phyloP scores from a whole-genome alignment of 2,888 invertebrate genomes.

The Morpho helenor region DNA sequence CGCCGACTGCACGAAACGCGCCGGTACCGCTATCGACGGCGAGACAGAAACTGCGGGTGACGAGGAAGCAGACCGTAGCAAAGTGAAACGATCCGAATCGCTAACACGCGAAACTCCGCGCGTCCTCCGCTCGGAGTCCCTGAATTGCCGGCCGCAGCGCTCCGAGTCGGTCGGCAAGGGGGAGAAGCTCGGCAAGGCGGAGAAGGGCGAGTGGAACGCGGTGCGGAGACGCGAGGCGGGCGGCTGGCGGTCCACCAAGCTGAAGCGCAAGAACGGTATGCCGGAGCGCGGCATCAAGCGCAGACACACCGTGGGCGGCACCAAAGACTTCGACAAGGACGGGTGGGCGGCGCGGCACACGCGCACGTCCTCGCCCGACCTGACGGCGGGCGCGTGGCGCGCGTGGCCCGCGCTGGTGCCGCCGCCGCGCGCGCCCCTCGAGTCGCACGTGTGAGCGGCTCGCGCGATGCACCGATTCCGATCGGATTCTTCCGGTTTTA shows the following conservation, averaged over 20 bases:
- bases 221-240: constrained; percentile 81
- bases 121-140: constrained; percentile 80
- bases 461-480: not conserved
- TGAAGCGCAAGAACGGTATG: constrained; percentile 88
- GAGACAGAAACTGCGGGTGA: constrained; percentile 20
- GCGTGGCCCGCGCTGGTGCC: constrained; percentile 36
- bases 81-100: constrained; percentile 80
- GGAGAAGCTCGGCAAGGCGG: constrained; percentile 78
- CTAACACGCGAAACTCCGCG: constrained; percentile 76
- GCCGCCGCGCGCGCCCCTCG: constrained; percentile 44
- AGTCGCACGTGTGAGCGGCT: constrained; percentile 39
- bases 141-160: constrained; percentile 70
- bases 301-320: constrained; percentile 95
- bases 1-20: constrained; percentile 16
- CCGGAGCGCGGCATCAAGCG: constrained; percentile 91
- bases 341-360: constrained; percentile 80
- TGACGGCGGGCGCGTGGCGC: constrained; percentile 48
- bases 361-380: constrained; percentile 80
- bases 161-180: constrained; percentile 49
- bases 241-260: constrained; percentile 79
- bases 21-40: not conserved
- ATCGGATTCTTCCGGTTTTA: constrained; percentile 4
- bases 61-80: constrained; percentile 41
- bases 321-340: constrained; percentile 88
- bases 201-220: constrained; percentile 85